Conservation (phyloP, 2,113 vertebrate species). For the Tupaia chinensis region DNA sequence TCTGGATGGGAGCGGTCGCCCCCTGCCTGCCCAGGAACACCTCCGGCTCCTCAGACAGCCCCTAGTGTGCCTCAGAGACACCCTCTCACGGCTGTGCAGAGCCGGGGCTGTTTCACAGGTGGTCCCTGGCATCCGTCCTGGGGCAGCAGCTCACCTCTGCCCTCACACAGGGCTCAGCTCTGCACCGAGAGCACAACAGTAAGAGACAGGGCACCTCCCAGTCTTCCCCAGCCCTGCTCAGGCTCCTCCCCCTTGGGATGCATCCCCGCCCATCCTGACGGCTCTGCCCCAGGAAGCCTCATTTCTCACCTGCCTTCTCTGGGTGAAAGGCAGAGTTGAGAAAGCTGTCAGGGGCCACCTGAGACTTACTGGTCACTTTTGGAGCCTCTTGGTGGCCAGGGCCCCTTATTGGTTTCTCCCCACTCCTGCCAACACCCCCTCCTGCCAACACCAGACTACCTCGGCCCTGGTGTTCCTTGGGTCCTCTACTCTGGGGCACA, state of each 20-base stretch:
- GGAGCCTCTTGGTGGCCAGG: background rate
- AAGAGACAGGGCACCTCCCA: fast-evolving
- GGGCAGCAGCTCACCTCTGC: background rate
- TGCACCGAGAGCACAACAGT: fast-evolving
- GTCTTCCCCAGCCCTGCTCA: background rate
- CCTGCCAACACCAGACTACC: no score
- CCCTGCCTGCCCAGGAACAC: background rate
- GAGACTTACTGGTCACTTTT: background rate
- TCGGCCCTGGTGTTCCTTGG: background rate
- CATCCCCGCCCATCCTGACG: fast-evolving
- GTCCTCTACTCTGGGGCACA: background rate
- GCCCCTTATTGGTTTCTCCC: background rate
- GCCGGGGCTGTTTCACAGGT: background rate
- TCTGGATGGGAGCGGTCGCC: background rate
- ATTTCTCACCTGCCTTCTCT: background rate
- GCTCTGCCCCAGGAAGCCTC: background rate
- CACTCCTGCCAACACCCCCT: background rate
- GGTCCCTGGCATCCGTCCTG: fast-evolving
- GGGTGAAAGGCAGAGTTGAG: background rate
- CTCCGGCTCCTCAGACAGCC: background rate
- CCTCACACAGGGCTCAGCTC: no score
- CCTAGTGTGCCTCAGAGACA: background rate
- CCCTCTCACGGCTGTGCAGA: background rate
- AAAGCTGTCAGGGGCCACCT: background rate
- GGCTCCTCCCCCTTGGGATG: background rate